Base-by-base conservation (phyloP, 2,797 vertebrate genomes). In the Platyrinchus mystaceus region DNA sequence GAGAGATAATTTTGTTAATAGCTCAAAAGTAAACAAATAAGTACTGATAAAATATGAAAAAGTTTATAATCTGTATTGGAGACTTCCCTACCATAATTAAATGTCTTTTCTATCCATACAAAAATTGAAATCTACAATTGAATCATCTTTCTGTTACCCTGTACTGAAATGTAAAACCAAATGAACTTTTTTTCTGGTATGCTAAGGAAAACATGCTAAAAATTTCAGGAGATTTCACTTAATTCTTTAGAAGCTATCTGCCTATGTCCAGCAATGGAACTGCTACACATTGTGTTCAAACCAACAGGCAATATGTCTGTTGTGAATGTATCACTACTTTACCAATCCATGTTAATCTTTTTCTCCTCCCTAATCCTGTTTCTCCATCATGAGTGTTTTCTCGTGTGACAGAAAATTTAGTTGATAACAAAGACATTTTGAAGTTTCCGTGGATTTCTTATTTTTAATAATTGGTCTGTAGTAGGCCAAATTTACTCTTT, bases 1-100 rank as follows among this genome's bases (percentile, higher is more conserved):
- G 26, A 87, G 21, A 83, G 3, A 47, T 9, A 59, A 46, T 44
- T 83, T 88, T 87, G 21, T 64, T 76, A 81, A 73, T 55, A 62
- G 24, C 50, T 70, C 50, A 49, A n/a, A 95, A 86, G 24, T 75
- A 93, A 91, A 64, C 58, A 92, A 90, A 22, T 66, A 87, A 78
- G 13, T 39, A 59, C 49, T 18, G 36, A 78, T 63, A 89, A 85
- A 84, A 63, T 78, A 89, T 27, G 58, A 83, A 2, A 0, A 82
- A 68, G 13, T 50, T 87, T 71, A 71, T 71, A 74, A 64, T 60
- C 46, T 64, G 23, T 43, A 24, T 68, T 83, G 43, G 23, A 86
- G 46, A 93, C 14, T 71, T 90, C 32, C 23, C 26, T 44, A 24
- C 52, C 22, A 19, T 20, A 91, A 84, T 16, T 73, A 74, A 86